Base-by-base conservation (phyloP, 2,888 invertebrate genomes). In the Andrena bicolor region DNA sequence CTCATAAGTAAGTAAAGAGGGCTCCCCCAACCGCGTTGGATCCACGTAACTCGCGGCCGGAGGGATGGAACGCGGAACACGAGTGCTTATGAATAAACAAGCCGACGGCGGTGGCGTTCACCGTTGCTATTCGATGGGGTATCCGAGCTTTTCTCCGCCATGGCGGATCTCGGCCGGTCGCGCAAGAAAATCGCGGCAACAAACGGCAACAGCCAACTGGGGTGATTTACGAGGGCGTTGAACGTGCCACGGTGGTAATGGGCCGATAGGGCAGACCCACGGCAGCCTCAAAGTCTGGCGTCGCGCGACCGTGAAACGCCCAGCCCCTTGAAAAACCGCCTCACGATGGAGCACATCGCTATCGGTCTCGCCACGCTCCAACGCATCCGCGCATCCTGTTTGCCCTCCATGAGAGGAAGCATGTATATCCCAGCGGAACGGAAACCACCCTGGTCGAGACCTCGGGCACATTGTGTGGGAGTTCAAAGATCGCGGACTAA, bases 141-240 rank as follows among this genome's bases (percentile, higher is more conserved):
- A 35, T 41, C 30, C 13, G 20, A 13, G 71, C 16, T n/a, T 20
- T 30, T 16, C 61, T 16, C 49, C 6, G 23, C 16, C 32, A 23
- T 20, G 41, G 61, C 13, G 26, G 28, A n/a, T 30, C 64, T 28
- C 23, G 23, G 10, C 7, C 20, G 49, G 48, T 41, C 63, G 35
- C 70, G 83, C 73, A 71, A 86, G 80, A 82, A 41, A 79, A 83
- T 83, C 83, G 72, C 76, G 70, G 84, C 82, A 83, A 85, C 83
- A 80, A 90, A 89, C 84, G 78, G 84, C 81, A 84, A 80, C 82
- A 80, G 74, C 76, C 83, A 74, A 74, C 90, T 88, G 83, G 71
- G 82, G 82, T 91, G 92, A 91, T 91, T 91, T 92, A 92, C 90
- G 92, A 91, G 89, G 76, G 75, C 89, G 88, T 90, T 91, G 86